These are phyloP conservation scores for Ptychodera flava DNA, from an alignment of 35 echinoderm and acorn worm genomes.

Conservation along the genomic window DNA sequence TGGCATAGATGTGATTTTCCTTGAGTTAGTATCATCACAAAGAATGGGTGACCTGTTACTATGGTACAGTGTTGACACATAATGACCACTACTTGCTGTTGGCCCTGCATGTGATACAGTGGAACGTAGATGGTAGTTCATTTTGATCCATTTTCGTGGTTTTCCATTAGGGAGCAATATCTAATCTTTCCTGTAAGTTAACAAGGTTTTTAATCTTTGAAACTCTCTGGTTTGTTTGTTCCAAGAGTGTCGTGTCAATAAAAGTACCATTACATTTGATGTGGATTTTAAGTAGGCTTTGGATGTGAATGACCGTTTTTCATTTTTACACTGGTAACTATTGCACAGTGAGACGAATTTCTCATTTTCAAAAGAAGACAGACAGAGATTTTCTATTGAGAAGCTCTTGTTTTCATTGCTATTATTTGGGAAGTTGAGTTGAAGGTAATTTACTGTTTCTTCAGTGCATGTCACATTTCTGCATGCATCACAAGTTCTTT, in stretches of 20 bases:
- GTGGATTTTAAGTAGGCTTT: background rate
- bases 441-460: background rate
- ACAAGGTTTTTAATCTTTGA: background rate
- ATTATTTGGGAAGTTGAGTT: background rate
- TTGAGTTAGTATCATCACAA: background rate
- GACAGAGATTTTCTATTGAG: background rate
- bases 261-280: background rate
- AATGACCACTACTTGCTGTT: background rate
- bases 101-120: background rate
- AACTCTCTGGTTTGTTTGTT: background rate
- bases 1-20: background rate
- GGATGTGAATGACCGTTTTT: background rate
- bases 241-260: background rate
- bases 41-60: background rate
- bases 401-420: background rate
- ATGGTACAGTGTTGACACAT: background rate
- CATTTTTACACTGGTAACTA: background rate
- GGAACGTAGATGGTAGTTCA: background rate
- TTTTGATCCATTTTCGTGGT: background rate
- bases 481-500: background rate
- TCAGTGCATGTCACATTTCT: background rate
- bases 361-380: background rate
- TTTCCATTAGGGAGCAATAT: background rate
- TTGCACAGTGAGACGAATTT: background rate
- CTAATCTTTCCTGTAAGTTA: background rate